Evolutionary conservation across 2,113 vertebrate species (phyloP), one percentile per base, ranked within the genome.

Genomic region (Aptenodytes patagonicus): DNA sequence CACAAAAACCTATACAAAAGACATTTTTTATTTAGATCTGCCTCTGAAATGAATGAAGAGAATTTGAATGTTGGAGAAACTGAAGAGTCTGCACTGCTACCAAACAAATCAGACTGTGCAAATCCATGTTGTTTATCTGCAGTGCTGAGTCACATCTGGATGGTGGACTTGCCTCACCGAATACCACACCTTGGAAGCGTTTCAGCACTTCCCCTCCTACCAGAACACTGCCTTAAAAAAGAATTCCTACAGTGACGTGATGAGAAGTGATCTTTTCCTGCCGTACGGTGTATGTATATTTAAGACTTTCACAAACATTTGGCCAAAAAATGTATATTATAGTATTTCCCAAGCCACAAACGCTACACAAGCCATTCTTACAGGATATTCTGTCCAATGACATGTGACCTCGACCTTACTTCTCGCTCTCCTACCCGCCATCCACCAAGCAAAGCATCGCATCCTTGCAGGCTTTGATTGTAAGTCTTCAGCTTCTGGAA

Each of bases 171-270:
- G 83, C 62, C 60, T 78, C 64, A 78, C 26, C 2, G 2, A 83
- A 70, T 17, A 78, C 92, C 95, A 92, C 86, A 86, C 91, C 75
- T 87, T 40, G 9, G 18, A 38, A 90, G 58, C 3, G 4, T 44
- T 84, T 78, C 64, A 78, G 91, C 73, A 95, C 69, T 81, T 95
- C 89, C 88, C 8, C 64, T 96, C 68, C 91, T 76, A 61, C n/a
- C 55, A 77, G 42, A 71, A 83, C 31, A 11, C 25, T 65, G 40
- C 73, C 69, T 72, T 66, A 47, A 87, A 92, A 71, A 84, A 46
- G 29, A 85, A 83, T 17, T 85, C 61, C 62, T 70, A 88, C 24
- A 65, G 28, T 46, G 52, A 76, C 18, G 9, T 28, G 55, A 81
- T 46, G 16, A 93, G 32, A 87, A 91, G 14, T 22, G 46, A 91